Evolutionary conservation across 2,113 vertebrate genomes (phyloP), one percentile per base, ranked within the genome.

Genomic region (Microcebus griseorufus): DNA sequence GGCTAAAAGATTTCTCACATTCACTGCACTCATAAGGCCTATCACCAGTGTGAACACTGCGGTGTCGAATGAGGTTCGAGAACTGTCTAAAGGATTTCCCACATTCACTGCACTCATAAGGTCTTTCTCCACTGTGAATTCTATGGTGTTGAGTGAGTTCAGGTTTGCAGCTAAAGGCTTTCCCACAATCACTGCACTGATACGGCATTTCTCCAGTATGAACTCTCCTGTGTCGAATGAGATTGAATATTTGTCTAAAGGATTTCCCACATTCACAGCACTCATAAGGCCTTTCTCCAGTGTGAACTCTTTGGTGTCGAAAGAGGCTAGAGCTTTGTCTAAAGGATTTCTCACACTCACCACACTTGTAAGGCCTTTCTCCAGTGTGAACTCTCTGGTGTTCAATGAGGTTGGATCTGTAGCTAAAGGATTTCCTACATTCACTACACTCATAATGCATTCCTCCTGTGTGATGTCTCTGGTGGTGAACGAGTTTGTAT

Each of bases 321-420:
- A 92, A 79, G 42, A 92, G 84, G 70, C 51, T 94, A 32, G 51
- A 93, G 6, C 78, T 91, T 39, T 94, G 88, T 39, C 81, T 97
- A 55, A 97, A 98, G 62, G 73, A 86, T 78, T 98, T 98, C 2
- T 96, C 84, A 55, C 97, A 97, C 39, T 96, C 70, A 2, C 29
- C 76, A 27, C 97, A 98, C 11, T 96, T 58, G 25, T 95, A 95
- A 69, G 89, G 95, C 27, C 72, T 96, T 72, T 97, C 98, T 79
- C 97, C 95, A 3, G 97, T 96, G 80, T 98, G 97, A 88, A 96
- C 93, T 92, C 96, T 92, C 79, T 84, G 87, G 39, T 97, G 97
- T 93, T 90, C 84, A 2, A 72, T 94, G 23, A 98, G 83, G 22
- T 88, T 83, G 16, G 95, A 97, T 9, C 91, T 96, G 37, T 72